Base-by-base conservation (phyloP, 35 echinoderm and acorn worm genomes). In the Ophioderma brevispina region DNA sequence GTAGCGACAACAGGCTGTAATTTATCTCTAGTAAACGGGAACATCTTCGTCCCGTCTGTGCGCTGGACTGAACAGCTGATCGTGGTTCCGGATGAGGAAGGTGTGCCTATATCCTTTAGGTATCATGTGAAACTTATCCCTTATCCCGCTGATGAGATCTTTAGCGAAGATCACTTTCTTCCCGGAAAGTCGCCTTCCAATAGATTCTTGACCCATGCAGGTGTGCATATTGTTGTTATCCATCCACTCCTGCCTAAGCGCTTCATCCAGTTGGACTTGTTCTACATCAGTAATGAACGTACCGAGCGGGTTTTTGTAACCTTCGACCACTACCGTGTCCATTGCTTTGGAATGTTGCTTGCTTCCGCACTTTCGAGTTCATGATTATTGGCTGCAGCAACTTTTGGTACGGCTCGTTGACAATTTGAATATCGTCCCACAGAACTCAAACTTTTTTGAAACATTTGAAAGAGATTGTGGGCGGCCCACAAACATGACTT, bases 91-190 rank as follows among this genome's bases (percentile, higher is more conserved):
- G 23, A 86, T 75, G n/a, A 86, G 55, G 56, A 86, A 86, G 32
- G 59, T 75, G 43, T 86, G 84, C 31, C 84, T 31, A 55, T 86
- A 86, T 28, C 56, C 84, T 25, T 63, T 38, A 2, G 84, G 84
- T 0, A 86, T 70, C 59, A 70, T 70, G n/a, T 18, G 28, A 70
- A 13, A 70, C 59, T 70, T 8, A 70, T 70, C 59, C 23, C 59
- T 6, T 18, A 70, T 70, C n/a, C 59, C 59, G n/a, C 15, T 3
- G n/a, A 70, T 70, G 28, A 70, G 5, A 70, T 70, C 59, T 30
- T 70, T 70, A 4, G 59, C 15, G n/a, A 70, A 70, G 15, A 70
- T 25, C 59, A 70, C 59, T 25, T 70, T 70, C 59, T 70, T 70
- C 59, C 59, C 23, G 5, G 59, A 70, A 70, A 70, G 5, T 18